Conservation (phyloP, 2,113 vertebrate genomes). For the Pomatostomus ruficeps region DNA sequence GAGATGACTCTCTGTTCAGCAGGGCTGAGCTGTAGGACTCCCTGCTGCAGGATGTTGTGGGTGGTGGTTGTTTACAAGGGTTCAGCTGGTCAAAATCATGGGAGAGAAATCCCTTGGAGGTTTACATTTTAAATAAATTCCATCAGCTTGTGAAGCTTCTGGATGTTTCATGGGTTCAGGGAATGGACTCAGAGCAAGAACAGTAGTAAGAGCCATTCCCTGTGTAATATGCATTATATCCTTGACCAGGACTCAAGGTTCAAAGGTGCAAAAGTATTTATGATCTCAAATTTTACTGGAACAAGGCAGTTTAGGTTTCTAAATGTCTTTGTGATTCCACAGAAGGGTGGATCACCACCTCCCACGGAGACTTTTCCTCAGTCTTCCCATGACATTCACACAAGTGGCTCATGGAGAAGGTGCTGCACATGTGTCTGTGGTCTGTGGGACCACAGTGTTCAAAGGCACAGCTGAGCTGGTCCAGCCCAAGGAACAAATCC, state of each 20-base stretch:
- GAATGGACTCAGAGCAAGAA: neutral
- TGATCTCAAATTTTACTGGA: neutral
- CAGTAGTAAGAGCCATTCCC: neutral
- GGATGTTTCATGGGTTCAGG: neutral
- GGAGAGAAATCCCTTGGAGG: neutral
- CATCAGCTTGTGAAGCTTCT: neutral
- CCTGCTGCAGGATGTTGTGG: neutral
- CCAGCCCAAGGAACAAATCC: neutral
- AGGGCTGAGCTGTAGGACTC: neutral
- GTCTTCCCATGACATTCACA: neutral
- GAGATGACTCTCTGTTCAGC: neutral
- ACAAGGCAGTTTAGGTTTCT: neutral
- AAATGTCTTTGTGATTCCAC: neutral
- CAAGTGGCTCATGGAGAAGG: neutral
- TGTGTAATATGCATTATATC: neutral
- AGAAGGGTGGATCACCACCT: neutral
- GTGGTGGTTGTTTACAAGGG: neutral
- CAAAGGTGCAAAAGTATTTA: neutral
- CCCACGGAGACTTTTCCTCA: neutral
- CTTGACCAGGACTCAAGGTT: neutral
- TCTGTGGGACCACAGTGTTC: neutral
- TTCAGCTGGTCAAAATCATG: neutral
- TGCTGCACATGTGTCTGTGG: fast-evolving
- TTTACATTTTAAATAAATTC: neutral
- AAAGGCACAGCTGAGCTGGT: neutral